A percentile compares a stretch with the other conserved stretches of the same genome.
Conservation (phyloP, 2,888 invertebrate genomes). For the Pyrrhosoma nymphula region DNA sequence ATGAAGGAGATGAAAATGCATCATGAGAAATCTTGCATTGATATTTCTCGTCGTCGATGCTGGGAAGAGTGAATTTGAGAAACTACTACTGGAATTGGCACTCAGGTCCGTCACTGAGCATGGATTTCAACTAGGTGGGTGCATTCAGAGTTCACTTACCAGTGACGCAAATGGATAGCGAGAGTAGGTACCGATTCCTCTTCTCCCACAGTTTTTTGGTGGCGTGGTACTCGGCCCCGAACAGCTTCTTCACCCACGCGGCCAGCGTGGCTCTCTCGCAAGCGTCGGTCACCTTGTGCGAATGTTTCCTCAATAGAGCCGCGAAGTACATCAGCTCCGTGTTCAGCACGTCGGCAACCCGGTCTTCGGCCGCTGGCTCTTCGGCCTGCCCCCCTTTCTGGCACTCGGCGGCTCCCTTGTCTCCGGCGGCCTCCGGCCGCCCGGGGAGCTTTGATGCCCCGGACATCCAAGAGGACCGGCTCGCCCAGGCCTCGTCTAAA, state of each 20-base stretch:
- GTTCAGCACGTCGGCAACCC: conserved; percentile 77
- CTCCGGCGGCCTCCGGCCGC: background rate
- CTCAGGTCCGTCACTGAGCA: too few relatives aligned
- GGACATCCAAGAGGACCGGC: background rate
- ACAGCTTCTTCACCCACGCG: conserved; percentile 79
- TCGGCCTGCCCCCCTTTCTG: too few relatives aligned
- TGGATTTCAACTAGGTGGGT: too few relatives aligned
- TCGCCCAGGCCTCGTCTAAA: background rate
- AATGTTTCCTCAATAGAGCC: conserved; percentile 77
- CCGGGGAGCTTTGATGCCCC: background rate
- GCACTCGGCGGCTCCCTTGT: background rate
- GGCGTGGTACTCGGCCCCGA: conserved; percentile 79
- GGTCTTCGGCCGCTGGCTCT: background rate
- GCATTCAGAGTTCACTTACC: background rate
- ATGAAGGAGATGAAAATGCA: too few relatives aligned
- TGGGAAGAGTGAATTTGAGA: too few relatives aligned
- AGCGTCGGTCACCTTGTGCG: conserved; percentile 76
- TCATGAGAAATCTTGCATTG: too few relatives aligned
- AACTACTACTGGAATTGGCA: too few relatives aligned
- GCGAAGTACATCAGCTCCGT: conserved; percentile 80
- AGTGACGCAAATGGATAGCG: background rate
- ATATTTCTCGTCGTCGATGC: too few relatives aligned
- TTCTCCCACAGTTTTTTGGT: conserved; percentile 77
- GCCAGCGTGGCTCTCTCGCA: conserved; percentile 76
- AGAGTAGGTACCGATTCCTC: conserved; percentile 77